Evolutionary conservation across 2,113 vertebrate species (phyloP).

Genomic region (Apeltes quadracus): DNA sequence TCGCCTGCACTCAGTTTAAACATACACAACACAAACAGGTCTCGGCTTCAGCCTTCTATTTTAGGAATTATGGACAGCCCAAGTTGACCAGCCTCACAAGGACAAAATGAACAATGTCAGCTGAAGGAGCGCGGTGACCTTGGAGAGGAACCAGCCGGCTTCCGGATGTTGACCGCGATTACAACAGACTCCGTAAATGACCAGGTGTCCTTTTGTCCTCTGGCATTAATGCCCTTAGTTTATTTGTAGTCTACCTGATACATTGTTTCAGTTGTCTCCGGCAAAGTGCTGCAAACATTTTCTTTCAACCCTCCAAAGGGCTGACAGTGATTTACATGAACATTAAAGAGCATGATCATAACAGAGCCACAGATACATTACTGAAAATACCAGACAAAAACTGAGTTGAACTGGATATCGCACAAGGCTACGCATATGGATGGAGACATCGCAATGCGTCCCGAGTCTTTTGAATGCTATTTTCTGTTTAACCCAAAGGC

Average conservation of each 20-base stretch:
- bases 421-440: constrained; percentile 43
- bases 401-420: constrained; percentile 45
- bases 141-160: constrained; percentile 47
- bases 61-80: constrained; percentile 20
- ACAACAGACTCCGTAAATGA: constrained; percentile 45
- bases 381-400: constrained; percentile 50
- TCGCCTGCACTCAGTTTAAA: neutral
- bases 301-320: constrained; percentile 34
- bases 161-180: constrained; percentile 29
- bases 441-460: constrained; percentile 21
- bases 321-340: constrained; percentile 62
- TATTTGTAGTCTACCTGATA: constrained; percentile 51
- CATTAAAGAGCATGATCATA: constrained; percentile 71
- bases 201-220: constrained; percentile 64
- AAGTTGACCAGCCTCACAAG: constrained; percentile 19
- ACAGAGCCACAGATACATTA: constrained; percentile 38
- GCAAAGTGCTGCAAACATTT: constrained; percentile 24
- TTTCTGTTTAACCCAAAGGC: constrained; percentile 37
- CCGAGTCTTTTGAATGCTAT: constrained; percentile 16
- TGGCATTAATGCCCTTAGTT: constrained; percentile 73
- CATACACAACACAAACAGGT: neutral
- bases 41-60: neutral
- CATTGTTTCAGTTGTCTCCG: constrained; percentile 48
- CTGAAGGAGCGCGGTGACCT: constrained; percentile 54
- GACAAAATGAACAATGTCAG: constrained; percentile 36